Percentiles rank a stretch among this genome's conserved stretches.
Evolutionary conservation across 2,113 vertebrate species (phyloP).

Genomic region (Nematolebias whitei): DNA sequence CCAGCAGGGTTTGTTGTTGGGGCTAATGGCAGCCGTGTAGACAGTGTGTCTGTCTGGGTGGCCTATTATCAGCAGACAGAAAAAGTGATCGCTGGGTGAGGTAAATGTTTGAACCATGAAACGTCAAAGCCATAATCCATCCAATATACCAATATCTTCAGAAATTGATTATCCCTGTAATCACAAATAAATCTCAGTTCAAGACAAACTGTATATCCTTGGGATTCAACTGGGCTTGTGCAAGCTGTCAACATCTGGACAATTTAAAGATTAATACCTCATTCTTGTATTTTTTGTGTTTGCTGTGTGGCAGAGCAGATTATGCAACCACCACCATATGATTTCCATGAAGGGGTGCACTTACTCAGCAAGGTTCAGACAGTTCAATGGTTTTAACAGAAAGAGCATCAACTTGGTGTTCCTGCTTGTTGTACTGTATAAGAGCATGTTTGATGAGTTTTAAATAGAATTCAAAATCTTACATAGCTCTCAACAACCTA

Average conservation of each 20-base stretch:
- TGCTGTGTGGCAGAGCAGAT: background rate
- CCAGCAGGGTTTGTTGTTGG: constrained; percentile 74
- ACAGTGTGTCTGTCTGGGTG: constrained; percentile 77
- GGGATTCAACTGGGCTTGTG: no score
- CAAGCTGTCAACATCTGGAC: no score
- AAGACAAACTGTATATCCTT: no score
- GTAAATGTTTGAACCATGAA: constrained; percentile 31
- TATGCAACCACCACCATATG: background rate
- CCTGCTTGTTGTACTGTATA: no score
- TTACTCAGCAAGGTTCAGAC: background rate
- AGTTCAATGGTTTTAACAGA: background rate
- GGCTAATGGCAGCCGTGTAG: constrained; percentile 74
- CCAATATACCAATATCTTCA: background rate
- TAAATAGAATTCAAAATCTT: no score
- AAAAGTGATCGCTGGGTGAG: constrained; percentile 28
- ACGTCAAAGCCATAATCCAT: constrained; percentile 13
- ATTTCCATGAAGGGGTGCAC: background rate
- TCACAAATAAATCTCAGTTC: no score
- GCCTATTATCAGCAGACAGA: constrained; percentile 56
- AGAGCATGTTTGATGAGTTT: no score
- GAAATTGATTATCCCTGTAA: background rate
- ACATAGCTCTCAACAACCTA: no score
- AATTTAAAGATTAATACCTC: no score
- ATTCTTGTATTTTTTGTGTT: no score
- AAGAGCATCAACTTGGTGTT: no score